Evolutionary conservation across 2,888 invertebrate species (phyloP), one percentile per base, ranked within the genome.

Genomic region (Diadegma fenestrale): DNA sequence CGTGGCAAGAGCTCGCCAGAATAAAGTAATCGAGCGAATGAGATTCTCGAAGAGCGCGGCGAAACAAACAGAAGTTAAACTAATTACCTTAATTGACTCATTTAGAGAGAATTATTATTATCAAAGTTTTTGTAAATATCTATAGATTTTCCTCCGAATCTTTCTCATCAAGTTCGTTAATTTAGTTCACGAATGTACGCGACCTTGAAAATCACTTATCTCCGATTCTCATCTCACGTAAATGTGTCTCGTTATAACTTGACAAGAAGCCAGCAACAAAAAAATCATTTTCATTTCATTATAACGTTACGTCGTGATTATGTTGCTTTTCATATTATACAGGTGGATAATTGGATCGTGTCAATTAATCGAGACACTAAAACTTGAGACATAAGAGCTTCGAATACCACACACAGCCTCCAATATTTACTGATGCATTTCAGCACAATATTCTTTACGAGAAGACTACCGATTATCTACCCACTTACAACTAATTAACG

Each of bases 321-420:
- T 48, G 22, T 19, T 26, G 14, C 22, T n/a, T 43, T 81, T 69
- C 26, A 69, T 61, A 45, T 45, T 48, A 82, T 43, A 22, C 76
- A 43, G 43, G 64, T 71, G 51, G 76, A 71, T 79, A 83, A 79
- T 73, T 83, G 83, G 66, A 73, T 79, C 72, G 66, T 51, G 61
- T 63, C 83, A 79, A 79, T 78, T 79, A 83, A 83, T 79, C 72
- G 77, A 61, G 73, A 68, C 41, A 51, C 22, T 66, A 37, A 22
- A 82, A 54, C 7, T 14, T 5, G 43, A 66, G 26, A 64, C 12
- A 30, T n/a, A 43, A 63, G 58, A 48, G 45, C 79, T 8, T 71
- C 41, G 17, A 33, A 22, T 17, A 37, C 61, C 43, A 45, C 48
- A 26, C 22, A 10, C 14, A 76, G 64, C 76, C 64, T 63, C 51